These are phyloP conservation scores for Buathra laborator DNA, from an alignment of 2,888 invertebrate species.

Conservation along the genomic window DNA sequence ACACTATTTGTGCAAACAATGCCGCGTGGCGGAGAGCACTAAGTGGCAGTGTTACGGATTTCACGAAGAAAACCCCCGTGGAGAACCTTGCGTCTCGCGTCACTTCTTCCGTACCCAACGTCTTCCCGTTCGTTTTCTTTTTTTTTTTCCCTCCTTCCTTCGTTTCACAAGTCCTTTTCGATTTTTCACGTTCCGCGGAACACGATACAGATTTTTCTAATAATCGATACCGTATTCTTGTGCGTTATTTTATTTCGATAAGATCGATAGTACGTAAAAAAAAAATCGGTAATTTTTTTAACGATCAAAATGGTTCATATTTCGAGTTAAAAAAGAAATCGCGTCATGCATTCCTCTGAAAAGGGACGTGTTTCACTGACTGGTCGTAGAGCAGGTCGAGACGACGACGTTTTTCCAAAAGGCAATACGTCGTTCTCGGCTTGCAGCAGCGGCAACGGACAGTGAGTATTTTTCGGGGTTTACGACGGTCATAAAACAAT, in stretches of 20 bases:
- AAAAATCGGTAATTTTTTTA: constrained; percentile 9
- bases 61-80: constrained; percentile 77
- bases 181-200: constrained; percentile 28
- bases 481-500: constrained; percentile 77
- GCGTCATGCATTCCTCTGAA: not conserved
- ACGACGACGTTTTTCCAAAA: constrained; percentile 39
- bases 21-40: constrained; percentile 74
- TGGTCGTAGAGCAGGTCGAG: constrained; percentile 49
- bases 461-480: constrained; percentile 64
- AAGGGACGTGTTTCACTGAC: not conserved
- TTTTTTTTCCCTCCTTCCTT: not conserved
- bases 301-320: not conserved
- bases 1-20: constrained; percentile 80
- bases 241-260: not conserved
- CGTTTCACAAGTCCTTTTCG: not conserved
- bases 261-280: not conserved
- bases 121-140: constrained; percentile 26
- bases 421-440: constrained; percentile 7
- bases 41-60: constrained; percentile 81
- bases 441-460: constrained; percentile 7
- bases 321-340: constrained; percentile 6
- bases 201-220: constrained; percentile 5
- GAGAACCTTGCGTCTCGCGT: constrained; percentile 70
- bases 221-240: not conserved
- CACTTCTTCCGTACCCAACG: constrained; percentile 52